Conservation (phyloP, 2,888 invertebrate genomes). For the Morpho deidamia region DNA sequence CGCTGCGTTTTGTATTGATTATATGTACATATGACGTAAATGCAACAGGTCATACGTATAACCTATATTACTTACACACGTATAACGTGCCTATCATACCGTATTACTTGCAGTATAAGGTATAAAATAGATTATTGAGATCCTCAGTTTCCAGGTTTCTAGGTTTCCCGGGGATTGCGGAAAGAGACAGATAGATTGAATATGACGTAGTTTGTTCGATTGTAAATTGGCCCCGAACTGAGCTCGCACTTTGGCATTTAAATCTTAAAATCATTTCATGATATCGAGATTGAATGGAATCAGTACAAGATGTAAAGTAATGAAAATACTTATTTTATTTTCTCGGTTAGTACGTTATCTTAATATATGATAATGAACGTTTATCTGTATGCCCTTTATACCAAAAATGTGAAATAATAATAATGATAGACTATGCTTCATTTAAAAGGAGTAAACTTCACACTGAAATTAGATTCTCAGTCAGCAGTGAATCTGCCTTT, state of each 20-base stretch:
- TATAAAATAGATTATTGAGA: conserved; percentile 32
- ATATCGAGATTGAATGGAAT: conserved; percentile 4
- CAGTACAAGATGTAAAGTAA: too few species aligned
- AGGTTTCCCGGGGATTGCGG: conserved; percentile 58
- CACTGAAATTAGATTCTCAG: too few species aligned
- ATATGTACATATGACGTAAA: conserved; percentile 31
- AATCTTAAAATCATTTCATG: conserved; percentile 18
- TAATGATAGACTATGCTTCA: too few species aligned
- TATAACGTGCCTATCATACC: not conserved
- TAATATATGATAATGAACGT: too few species aligned
- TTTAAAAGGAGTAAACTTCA: too few species aligned
- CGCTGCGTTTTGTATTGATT: conserved; percentile 36
- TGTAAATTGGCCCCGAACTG: conserved; percentile 36
- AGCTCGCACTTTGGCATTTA: conserved; percentile 45
- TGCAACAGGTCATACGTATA: conserved; percentile 41
- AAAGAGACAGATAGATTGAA: conserved; percentile 55
- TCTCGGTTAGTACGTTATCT: too few species aligned
- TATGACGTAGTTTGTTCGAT: conserved; percentile 35
- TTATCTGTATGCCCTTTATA: too few species aligned
- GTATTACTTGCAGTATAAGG: conserved; percentile 38
- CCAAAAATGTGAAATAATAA: too few species aligned
- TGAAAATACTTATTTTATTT: too few species aligned
- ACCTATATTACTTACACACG: not conserved
- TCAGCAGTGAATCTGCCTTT: too few species aligned
- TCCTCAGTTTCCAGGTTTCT: conserved; percentile 38